These are phyloP conservation scores for Psylliodes chrysocephalus DNA, from an alignment of 2,888 invertebrate species.

Conservation along the genomic window DNA sequence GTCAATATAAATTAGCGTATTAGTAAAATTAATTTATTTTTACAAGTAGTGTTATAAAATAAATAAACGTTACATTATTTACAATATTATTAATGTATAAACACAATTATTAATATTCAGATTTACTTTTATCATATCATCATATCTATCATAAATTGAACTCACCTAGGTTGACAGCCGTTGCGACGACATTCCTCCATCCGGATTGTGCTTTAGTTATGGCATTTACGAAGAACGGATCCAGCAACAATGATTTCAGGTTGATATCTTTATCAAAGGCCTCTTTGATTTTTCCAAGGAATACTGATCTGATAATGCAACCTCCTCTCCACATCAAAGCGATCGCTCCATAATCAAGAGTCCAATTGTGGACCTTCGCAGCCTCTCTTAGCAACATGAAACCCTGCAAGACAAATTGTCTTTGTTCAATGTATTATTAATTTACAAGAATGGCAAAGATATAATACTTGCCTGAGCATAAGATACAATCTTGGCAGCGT, in stretches of 20 bases:
- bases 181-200: slow-evolving; percentile 85
- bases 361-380: slow-evolving; percentile 91
- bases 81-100: too few species aligned
- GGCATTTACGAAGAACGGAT: slow-evolving; percentile 91
- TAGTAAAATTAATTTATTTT: too few species aligned
- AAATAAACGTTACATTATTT: too few species aligned
- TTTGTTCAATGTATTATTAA: too few species aligned
- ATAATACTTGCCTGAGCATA: slow-evolving; percentile 81
- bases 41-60: too few species aligned
- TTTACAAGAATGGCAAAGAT: too few species aligned
- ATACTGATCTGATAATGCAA: slow-evolving; percentile 95
- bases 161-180: slow-evolving; percentile 66
- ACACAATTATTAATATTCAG: too few species aligned
- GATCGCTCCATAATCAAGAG: slow-evolving; percentile 96
- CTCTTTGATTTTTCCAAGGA: slow-evolving; percentile 90
- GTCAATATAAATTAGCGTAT: too few species aligned
- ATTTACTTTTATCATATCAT: too few species aligned
- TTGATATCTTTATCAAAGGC: slow-evolving; percentile 92
- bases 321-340: slow-evolving; percentile 99
- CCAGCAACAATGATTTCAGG: slow-evolving; percentile 87
- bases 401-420: slow-evolving; percentile 68
- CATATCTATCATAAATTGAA: too few species aligned
- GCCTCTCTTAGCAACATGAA: slow-evolving; percentile 96
- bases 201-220: slow-evolving; percentile 84
- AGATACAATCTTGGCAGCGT: slow-evolving; percentile 97